Evolutionary conservation across 2,797 vertebrate genomes (phyloP).

Genomic region (Florisuga fusca): DNA sequence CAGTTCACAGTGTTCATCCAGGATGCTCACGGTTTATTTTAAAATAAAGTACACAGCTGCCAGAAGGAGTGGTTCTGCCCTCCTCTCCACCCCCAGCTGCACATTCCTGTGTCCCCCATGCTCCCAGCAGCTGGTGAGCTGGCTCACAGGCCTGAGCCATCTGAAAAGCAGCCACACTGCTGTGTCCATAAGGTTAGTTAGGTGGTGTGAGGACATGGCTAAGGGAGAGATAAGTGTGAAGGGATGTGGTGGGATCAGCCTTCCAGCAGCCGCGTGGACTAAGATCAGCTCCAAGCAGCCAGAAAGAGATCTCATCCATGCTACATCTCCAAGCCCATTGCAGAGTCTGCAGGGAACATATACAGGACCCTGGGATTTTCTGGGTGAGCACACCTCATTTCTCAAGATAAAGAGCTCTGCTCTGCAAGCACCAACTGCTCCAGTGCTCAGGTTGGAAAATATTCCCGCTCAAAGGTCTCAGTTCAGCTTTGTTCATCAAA

Average conservation of each 20-base stretch:
- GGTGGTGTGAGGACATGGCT: not conserved
- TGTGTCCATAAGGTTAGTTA: not conserved
- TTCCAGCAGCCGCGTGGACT: not conserved
- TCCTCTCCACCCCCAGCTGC: not conserved
- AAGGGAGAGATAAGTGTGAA: not conserved
- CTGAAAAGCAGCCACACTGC: not conserved
- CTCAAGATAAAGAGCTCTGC: not conserved
- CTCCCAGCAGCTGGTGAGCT: not conserved
- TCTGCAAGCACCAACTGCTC: fast-evolving
- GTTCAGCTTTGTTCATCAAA: not conserved
- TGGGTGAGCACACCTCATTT: not conserved
- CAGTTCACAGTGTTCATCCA: not conserved
- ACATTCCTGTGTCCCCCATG: not conserved
- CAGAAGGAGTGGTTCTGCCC: fast-evolving
- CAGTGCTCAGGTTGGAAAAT: not conserved
- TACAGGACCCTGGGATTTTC: not conserved
- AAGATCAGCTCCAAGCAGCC: not conserved
- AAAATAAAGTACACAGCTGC: not conserved
- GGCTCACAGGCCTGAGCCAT: not conserved
- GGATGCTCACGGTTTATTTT: not conserved
- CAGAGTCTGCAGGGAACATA: not conserved
- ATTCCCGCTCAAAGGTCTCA: not conserved
- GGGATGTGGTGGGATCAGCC: not conserved
- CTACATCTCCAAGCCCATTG: not conserved
- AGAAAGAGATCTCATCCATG: not conserved